Percentiles rank a stretch among this genome's conserved stretches.
Conservation (phyloP, 2,797 vertebrate species). For the Ctenopoma kingsleyae region DNA sequence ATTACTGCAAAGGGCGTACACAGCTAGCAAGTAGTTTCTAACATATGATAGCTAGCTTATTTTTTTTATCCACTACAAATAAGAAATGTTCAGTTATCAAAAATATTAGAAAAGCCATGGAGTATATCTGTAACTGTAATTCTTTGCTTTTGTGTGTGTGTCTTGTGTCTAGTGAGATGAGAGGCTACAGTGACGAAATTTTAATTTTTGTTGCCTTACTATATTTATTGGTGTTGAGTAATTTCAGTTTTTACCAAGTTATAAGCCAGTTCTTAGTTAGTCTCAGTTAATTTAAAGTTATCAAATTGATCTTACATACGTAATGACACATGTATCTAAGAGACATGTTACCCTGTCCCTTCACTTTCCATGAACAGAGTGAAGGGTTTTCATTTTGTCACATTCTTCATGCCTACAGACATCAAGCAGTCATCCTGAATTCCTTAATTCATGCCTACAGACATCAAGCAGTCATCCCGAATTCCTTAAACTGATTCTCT, state of each 20-base stretch:
- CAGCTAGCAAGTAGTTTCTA: too few relatives aligned
- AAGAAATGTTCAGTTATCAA: too few relatives aligned
- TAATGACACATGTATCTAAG: background rate
- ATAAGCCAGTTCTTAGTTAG: background rate
- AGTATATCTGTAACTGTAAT: too few relatives aligned
- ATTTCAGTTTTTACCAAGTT: background rate
- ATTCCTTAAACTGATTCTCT: slow-evolving; percentile 1
- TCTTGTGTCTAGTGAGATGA: too few relatives aligned
- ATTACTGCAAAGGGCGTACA: too few relatives aligned
- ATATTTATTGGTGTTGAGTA: too few relatives aligned
- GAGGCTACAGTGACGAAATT: too few relatives aligned
- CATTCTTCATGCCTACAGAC: slow-evolving; percentile 16
- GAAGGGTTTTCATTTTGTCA: slow-evolving; percentile 2
- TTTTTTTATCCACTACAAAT: too few relatives aligned
- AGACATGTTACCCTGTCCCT: background rate
- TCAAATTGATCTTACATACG: background rate
- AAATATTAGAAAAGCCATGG: too few relatives aligned
- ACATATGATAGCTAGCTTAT: too few relatives aligned
- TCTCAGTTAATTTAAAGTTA: background rate
- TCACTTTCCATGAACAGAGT: background rate
- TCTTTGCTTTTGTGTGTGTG: too few relatives aligned
- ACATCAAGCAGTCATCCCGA: slow-evolving; percentile 14
- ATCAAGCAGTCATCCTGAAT: slow-evolving; percentile 18
- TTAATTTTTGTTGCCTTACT: too few relatives aligned
- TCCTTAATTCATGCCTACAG: slow-evolving; percentile 1